Base-by-base conservation (phyloP, 2,888 invertebrate species). In the Xanthorhoe designata region DNA sequence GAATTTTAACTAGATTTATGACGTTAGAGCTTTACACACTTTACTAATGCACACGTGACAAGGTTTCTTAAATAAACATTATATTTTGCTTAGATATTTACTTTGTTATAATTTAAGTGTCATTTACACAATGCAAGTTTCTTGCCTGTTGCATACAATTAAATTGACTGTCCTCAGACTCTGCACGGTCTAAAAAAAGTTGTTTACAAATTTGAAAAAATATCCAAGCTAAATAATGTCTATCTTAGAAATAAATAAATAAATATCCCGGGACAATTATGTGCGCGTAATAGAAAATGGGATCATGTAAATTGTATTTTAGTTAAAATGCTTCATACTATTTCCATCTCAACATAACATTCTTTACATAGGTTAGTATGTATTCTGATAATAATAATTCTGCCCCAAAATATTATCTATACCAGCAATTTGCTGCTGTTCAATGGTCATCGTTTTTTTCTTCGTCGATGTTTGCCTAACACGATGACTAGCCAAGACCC, bases 361-460 rank as follows among this genome's bases (percentile, higher is more conserved):
- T 42, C 2, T 42, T 42, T 42, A 42, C 24, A 42, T 13, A 13
- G 38, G 13, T 42, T 13, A 13, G 13, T 42, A 10, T 42, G 10
- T 42, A 42, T 42, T 42, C 13, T 54, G 13, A 38, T 50, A 29
- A 32, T 53, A 17, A 19, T 24, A 18, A 32, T 52, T 45, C 24
- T 61, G 18, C 15, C 29, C 53, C 32, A 68, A 57, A 17, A 68
- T 57, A 32, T 29, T 50, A 2, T 52, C 61, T 0, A 68, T 50
- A n/a, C 38, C 32, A 38, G 38, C 24, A 18, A 68, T 61, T 51
- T 61, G 61, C 10, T 62, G 57, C 13, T 35, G 17, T 38, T 68
- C 68, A 49, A 51, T 64, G 1, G 59, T 8, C 49, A 59, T 42
- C 13, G 53, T 18, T 35, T 58, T 42, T 9, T 53, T 15, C 47